phyloP scores from a whole-genome alignment of 2,797 vertebrate species.

The Champsocephalus esox region DNA sequence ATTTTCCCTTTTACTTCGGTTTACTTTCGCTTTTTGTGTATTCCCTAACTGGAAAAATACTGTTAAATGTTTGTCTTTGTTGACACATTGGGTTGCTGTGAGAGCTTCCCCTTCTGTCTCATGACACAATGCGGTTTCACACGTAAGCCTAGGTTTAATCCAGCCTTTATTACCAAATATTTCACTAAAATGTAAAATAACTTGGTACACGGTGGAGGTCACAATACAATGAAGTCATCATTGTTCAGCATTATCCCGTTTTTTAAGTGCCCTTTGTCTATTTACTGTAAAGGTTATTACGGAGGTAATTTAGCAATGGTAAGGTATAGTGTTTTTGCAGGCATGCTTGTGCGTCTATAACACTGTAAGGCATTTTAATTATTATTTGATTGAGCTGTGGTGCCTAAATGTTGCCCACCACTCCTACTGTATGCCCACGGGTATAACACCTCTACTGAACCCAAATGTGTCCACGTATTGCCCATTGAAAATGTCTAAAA shows the following conservation, averaged over 20 bases:
- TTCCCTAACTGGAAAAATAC: not conserved
- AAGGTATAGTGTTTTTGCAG: not conserved
- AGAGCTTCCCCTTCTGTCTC: constrained; percentile 55
- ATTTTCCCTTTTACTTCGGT: not conserved
- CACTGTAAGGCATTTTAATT: not conserved
- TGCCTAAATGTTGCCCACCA: not conserved
- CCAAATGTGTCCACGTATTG: not conserved
- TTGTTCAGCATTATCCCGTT: constrained; percentile 16
- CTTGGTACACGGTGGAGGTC: not conserved
- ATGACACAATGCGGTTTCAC: constrained; percentile 42
- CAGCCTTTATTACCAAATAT: not conserved
- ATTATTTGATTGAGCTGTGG: not conserved
- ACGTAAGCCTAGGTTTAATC: constrained; percentile 14
- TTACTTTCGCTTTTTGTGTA: not conserved
- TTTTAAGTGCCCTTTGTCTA: constrained; percentile 48
- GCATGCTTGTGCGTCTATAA: not conserved
- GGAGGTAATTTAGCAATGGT: not conserved
- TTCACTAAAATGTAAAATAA: not conserved
- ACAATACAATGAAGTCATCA: not conserved
- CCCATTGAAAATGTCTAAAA: not conserved
- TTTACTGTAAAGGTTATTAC: constrained; percentile 14
- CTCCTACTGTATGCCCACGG: not conserved
- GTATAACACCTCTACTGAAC: not conserved
- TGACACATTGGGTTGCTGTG: not conserved
- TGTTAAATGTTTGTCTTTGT: constrained; percentile 20